These are phyloP conservation scores for Hemibagrus wyckioides DNA, from an alignment of 2,113 vertebrate genomes.

Conservation along the genomic window DNA sequence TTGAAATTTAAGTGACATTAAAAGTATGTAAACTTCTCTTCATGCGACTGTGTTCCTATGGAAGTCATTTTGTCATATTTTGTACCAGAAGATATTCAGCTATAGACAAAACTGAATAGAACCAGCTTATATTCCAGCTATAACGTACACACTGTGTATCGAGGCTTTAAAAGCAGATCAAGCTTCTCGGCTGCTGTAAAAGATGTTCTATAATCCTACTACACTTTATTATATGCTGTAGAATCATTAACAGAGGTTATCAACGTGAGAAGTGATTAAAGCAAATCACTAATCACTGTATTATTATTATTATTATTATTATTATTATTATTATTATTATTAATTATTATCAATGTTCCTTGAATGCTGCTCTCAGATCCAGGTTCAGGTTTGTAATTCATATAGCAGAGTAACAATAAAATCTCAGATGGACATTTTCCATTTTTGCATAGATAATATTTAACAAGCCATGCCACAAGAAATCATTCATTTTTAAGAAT, in stretches of 20 bases:
- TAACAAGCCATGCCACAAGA: conserved; percentile 41
- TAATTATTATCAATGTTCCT: neutral
- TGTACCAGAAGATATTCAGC: conserved; percentile 74
- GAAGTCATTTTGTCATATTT: conserved; percentile 66
- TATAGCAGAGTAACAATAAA: conserved; percentile 28
- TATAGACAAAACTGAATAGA: conserved; percentile 12
- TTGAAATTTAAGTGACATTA: conserved; percentile 84
- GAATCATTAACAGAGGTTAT: conserved; percentile 12
- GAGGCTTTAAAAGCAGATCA: conserved; percentile 37
- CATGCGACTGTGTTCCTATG: conserved; percentile 73
- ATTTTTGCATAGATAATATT: conserved; percentile 21
- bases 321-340: conserved; percentile 13
- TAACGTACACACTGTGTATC: conserved; percentile 33
- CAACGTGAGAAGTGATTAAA: conserved; percentile 8
- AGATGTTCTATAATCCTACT: conserved; percentile 21
- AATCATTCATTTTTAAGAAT: neutral
- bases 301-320: conserved; percentile 17
- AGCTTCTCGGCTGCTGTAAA: conserved; percentile 26
- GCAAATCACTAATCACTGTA: conserved; percentile 3
- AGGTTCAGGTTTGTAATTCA: conserved; percentile 24
- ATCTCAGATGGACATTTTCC: conserved; percentile 12
- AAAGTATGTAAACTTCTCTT: conserved; percentile 78
- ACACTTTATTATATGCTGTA: conserved; percentile 3
- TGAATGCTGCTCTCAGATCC: conserved; percentile 20
- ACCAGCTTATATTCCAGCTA: conserved; percentile 14